phyloP scores from a whole-genome alignment of 2,888 invertebrate species.

The Leptopilina drosophilae region DNA sequence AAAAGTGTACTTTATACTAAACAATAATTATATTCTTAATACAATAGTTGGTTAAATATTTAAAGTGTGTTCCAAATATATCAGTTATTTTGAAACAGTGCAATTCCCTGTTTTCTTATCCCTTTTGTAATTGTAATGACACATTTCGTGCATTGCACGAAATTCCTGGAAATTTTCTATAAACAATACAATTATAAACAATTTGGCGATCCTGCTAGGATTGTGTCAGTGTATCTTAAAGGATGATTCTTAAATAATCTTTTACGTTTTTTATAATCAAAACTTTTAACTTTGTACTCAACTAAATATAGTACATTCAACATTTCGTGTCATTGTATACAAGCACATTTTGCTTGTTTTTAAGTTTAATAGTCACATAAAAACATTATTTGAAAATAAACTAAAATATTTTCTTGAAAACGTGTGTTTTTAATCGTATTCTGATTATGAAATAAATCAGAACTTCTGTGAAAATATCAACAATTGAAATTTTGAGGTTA shows the following conservation, averaged over 20 bases:
- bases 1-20: no score
- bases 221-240: constrained; percentile 2
- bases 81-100: no score
- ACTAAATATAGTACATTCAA: background rate
- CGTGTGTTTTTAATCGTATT: constrained; percentile 3
- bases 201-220: constrained; percentile 38
- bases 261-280: background rate
- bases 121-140: no score
- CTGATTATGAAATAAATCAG: background rate
- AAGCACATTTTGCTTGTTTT: background rate
- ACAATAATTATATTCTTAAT: no score
- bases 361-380: background rate
- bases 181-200: background rate
- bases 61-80: no score
- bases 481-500: background rate
- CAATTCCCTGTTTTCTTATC: no score
- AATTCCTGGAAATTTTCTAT: background rate
- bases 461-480: background rate
- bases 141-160: no score
- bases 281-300: background rate
- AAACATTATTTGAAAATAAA: background rate
- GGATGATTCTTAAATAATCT: background rate
- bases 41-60: no score
- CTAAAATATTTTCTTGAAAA: background rate
- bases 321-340: background rate